Base-by-base conservation (phyloP, 1,140 invertebrate species). In the Periplaneta americana region DNA sequence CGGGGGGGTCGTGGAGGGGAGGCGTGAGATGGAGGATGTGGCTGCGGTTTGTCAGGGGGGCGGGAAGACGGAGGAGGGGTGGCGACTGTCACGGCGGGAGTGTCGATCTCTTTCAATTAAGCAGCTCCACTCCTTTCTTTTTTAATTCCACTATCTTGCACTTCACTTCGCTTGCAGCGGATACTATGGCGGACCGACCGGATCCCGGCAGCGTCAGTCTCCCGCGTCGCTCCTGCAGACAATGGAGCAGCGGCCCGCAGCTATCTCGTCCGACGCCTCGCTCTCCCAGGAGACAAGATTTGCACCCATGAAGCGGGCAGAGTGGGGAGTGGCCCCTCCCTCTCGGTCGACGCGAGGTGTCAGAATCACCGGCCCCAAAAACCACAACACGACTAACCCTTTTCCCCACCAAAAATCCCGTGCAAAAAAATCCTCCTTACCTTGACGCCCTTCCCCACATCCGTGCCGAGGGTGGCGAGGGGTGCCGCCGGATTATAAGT, bases 1-100 rank as follows among this genome's bases (percentile, higher is more conserved):
- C 22, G 34, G 6, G 75, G 75, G 33, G 33, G 33, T 10, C 15
- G 2, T 3, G 3, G 75, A 4, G 75, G 32, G 32, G 31, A 76
- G 75, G 75, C 75, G 75, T 76, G 33, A 36, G 33, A 22, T 34
- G 75, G 34, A 76, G 75, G 75, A 76, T 76, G 75, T 76, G 75
- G 17, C 34, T 76, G 75, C 15, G 75, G 75, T 76, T 76, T 76
- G 22, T 76, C 31, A 17, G 35, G 77, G 35, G 77, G 34, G 77
- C 22, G 34, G 75, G 48, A 66, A 66, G 48, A 66, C 28, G 22
- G 31, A n/a, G 75, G 6, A 78, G 77, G 34, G 33, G 22, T 22
- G 77, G 77, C n/a, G 77, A 32, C 17, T 36, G 33, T 34, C 35
- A 48, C 34, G 9, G 77, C 17, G 34, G 18, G 35, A 22, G 13